A percentile compares a stretch with the other conserved stretches of the same genome.
Conservation (phyloP, 2,797 vertebrate genomes). For the Ptychadena robeensis region DNA sequence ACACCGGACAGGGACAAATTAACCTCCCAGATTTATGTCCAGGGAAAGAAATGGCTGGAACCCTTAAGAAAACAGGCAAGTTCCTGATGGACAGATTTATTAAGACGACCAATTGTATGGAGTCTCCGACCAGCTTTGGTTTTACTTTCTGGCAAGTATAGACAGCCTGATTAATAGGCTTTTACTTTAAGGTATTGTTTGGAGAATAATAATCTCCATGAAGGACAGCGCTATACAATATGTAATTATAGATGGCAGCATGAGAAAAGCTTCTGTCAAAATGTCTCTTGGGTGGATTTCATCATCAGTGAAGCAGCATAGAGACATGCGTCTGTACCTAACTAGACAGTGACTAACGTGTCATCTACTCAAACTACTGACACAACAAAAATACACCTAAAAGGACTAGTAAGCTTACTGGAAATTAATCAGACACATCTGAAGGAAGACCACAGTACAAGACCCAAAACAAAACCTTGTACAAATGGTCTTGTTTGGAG, state of each 20-base stretch:
- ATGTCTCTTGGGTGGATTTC: background rate
- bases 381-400: background rate
- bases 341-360: background rate
- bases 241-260: background rate
- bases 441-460: background rate
- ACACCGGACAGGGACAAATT: constrained; percentile 7
- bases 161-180: background rate
- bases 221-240: background rate
- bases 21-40: background rate
- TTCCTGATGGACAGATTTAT: background rate
- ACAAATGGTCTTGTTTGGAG: background rate
- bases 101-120: background rate
- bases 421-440: background rate
- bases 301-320: background rate
- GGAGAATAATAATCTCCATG: background rate
- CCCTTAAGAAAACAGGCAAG: constrained; percentile 13
- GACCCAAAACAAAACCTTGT: background rate
- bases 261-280: background rate
- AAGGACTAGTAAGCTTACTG: background rate
- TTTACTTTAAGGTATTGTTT: background rate
- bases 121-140: background rate
- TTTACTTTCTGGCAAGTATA: background rate
- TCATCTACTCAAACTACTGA: background rate
- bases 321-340: background rate
- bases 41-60: background rate